These are phyloP conservation scores for Zaprionus nigranus DNA, from an alignment of 1,140 invertebrate genomes.

Conservation along the genomic window DNA sequence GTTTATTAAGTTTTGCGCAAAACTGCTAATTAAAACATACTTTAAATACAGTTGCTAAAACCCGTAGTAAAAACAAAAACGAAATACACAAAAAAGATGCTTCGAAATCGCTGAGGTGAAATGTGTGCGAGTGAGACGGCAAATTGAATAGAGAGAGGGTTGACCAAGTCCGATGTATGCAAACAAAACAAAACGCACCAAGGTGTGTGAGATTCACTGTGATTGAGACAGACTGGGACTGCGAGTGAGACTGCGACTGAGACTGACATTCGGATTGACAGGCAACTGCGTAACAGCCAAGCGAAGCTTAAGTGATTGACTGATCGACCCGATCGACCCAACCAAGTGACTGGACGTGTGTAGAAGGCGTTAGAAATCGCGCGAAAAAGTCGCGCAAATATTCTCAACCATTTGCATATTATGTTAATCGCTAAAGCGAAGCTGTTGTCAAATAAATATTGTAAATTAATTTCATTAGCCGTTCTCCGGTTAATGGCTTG, in stretches of 20 bases:
- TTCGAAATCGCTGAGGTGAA: slow-evolving; percentile 1
- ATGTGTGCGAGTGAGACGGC: slow-evolving; percentile 1
- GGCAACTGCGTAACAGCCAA: slow-evolving; percentile 35
- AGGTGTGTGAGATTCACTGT: slow-evolving; percentile 69
- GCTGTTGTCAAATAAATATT: slow-evolving; percentile 37
- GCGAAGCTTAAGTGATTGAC: not conserved
- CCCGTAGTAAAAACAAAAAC: slow-evolving; percentile 21
- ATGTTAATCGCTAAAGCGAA: slow-evolving; percentile 19
- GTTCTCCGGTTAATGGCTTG: slow-evolving; percentile 36
- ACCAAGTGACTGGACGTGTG: slow-evolving; percentile 24
- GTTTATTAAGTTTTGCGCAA: slow-evolving; percentile 39
- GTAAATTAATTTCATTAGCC: slow-evolving; percentile 52
- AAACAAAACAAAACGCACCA: slow-evolving; percentile 57
- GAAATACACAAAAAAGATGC: slow-evolving; percentile 16
- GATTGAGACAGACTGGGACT: slow-evolving; percentile 35
- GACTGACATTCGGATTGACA: slow-evolving; percentile 56
- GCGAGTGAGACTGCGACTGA: slow-evolving; percentile 1
- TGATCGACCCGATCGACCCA: slow-evolving; percentile 18
- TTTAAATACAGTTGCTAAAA: slow-evolving; percentile 59
- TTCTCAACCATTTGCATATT: not conserved
- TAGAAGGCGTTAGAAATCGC: slow-evolving; percentile 53
- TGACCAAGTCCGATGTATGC: slow-evolving; percentile 68
- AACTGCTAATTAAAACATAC: slow-evolving; percentile 67
- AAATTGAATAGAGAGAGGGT: slow-evolving; percentile 18
- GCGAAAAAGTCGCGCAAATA: slow-evolving; percentile 39